A percentile compares a stretch with the other conserved stretches of the same genome.
Evolutionary conservation across 2,888 invertebrate species (phyloP).

Genomic region (Tineola bisselliella): DNA sequence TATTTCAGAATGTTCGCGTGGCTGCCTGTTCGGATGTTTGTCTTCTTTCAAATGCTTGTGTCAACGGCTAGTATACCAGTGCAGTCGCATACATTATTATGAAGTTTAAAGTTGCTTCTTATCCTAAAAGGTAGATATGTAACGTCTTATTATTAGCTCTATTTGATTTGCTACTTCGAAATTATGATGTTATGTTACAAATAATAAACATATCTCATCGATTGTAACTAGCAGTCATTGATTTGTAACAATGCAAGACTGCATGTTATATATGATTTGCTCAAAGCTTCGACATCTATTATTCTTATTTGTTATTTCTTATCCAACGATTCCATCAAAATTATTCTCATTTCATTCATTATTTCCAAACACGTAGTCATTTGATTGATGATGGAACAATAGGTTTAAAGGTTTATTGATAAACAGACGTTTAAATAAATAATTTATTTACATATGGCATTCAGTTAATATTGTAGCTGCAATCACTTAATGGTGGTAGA

Average conservation of each 20-base stretch:
- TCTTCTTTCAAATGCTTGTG: too few relatives aligned
- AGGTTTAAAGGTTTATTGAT: conserved; percentile 14
- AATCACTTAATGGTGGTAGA: conserved; percentile 31
- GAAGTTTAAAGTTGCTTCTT: too few relatives aligned
- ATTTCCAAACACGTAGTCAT: not conserved
- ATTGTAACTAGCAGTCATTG: too few relatives aligned
- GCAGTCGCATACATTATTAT: too few relatives aligned
- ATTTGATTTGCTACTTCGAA: too few relatives aligned
- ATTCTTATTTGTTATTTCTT: not conserved
- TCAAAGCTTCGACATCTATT: not conserved
- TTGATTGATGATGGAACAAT: conserved; percentile 17
- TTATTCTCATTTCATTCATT: not conserved
- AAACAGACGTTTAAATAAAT: conserved; percentile 15
- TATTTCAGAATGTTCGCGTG: too few relatives aligned
- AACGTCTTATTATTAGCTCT: too few relatives aligned
- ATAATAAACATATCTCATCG: conserved; percentile 15
- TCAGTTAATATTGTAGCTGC: conserved; percentile 20
- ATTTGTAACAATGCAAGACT: conserved; percentile 17
- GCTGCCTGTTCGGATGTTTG: too few relatives aligned
- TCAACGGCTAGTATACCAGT: too few relatives aligned
- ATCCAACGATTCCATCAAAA: not conserved
- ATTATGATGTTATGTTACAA: conserved; percentile 12
- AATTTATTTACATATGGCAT: conserved; percentile 37
- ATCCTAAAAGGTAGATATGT: too few relatives aligned
- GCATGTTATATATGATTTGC: conserved; percentile 28